Evolutionary conservation across 1,140 invertebrate species (phyloP), one percentile per base, ranked within the genome.

Genomic region (Pseudoatta argentina): DNA sequence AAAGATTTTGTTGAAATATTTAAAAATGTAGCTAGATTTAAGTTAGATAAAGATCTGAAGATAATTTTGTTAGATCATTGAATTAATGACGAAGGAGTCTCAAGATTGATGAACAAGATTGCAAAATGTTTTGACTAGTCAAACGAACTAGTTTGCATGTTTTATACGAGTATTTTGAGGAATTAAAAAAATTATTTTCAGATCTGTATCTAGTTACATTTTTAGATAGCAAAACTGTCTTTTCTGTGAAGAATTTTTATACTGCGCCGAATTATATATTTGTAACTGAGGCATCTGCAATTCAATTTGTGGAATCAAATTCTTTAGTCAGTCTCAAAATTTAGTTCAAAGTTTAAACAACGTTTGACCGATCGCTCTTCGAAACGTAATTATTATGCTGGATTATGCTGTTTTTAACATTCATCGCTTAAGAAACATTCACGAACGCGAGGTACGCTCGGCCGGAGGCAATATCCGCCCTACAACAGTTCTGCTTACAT

Each of bases 401-500:
- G 87, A 90, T 90, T 90, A 90, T 90, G 69, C 86, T 67, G 86
- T 82, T 90, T 87, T 90, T 82, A 87, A 90, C 67, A 83, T 78
- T 78, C 72, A 79, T 66, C 83, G 77, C 61, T 77, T 87, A 89
- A 91, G 81, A 91, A 78, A 77, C 83, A 88, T 88, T 79, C 79
- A 81, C 89, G 89, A 86, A 85, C 76, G 67, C 75, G 77, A 81
- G 39, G 78, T 87, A 88, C 75, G 73, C 72, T 73, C 66, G 76
- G 63, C 87, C 88, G 85, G 44, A 73, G 85, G 79, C 69, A 78
- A 87, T 82, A 86, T 61, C 81, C 83, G 61, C 86, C 89, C 87
- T 82, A 71, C 69, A 76, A 66, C 78, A 83, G 79, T 91, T 91
- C 86, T 87, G 90, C 88, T 91, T 91, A 91, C 87, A 91, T 87